Evolutionary conservation across 2,888 invertebrate genomes (phyloP), one percentile per base, ranked within the genome.

Genomic region (Criorhina ranunculi): DNA sequence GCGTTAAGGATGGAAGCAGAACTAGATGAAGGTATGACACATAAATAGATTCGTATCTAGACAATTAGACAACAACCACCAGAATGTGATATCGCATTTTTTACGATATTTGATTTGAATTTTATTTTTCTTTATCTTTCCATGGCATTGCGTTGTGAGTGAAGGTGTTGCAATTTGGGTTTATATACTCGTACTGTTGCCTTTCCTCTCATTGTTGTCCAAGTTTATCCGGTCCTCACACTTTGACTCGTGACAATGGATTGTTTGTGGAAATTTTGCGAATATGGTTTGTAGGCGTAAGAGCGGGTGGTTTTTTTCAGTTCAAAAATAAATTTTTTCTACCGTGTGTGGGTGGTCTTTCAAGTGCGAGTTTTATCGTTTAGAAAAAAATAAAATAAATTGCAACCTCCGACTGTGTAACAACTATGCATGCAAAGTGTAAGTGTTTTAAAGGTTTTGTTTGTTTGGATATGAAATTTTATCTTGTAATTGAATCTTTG

Each of bases 21-120:
- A 53, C 5, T 17, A 19, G 55, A 55, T 0, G 44, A 55, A 69
- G 69, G 69, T 69, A 57, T 12, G 11, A 24, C 19, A 49, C 6
- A 40, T 24, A 5, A 5, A 49, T 11, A 49, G 0, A 49, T 1
- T 24, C 24, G 0, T 24, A n/a, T 24, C 5, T 24, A n/a, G 5
- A 44, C 17, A 7, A 15, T 15, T 1, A 42, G 2, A 15, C 12
- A 44, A 40, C 1, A 60, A 12, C 29, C 12, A 15, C 24, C n/a
- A 29, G 6, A 40, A 59, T 4, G 12, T 29, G n/a, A 9, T 44
- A 44, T 44, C 42, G n/a, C 35, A 6, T 31, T 29, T 17, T 42
- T 44, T 60, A 31, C 31, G 42, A 60, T 42, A 29, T 60, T 60
- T 60, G 31, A 17, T 60, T 44, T 60, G 12, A 42, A 44, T 62